Conservation (phyloP, 2,888 invertebrate species). For the Philhelius pedissequus region DNA sequence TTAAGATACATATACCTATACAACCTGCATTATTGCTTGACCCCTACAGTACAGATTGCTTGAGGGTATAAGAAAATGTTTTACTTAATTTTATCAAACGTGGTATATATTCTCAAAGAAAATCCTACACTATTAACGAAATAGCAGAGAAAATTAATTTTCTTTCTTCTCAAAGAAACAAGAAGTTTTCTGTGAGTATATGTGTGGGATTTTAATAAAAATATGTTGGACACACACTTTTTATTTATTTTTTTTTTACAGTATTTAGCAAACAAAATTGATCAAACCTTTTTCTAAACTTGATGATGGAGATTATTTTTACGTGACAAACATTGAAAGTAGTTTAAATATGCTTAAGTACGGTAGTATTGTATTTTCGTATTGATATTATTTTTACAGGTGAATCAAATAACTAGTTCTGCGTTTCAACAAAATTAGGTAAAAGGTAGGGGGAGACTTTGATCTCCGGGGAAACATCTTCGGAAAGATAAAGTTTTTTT, state of each 20-base stretch:
- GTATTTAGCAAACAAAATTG: neutral
- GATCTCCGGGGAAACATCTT: too few relatives aligned
- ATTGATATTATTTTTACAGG: too few relatives aligned
- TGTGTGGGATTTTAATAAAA: neutral
- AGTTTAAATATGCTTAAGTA: too few relatives aligned
- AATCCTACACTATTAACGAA: slow-evolving; percentile 7
- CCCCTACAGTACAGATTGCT: slow-evolving; percentile 21
- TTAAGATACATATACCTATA: neutral
- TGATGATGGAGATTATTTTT: neutral
- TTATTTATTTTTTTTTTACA: neutral
- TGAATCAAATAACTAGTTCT: too few relatives aligned
- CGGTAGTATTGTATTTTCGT: too few relatives aligned
- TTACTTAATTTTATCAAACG: slow-evolving; percentile 24
- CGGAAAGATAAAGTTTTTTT: too few relatives aligned
- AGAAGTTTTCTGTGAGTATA: neutral
- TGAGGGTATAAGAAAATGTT: slow-evolving; percentile 17
- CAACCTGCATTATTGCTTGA: slow-evolving; percentile 26
- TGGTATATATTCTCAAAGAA: neutral
- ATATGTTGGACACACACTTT: neutral
- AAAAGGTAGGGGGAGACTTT: too few relatives aligned
- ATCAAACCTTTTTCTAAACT: neutral
- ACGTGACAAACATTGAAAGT: neutral
- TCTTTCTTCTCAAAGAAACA: slow-evolving; percentile 15
- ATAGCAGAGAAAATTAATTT: slow-evolving; percentile 50
- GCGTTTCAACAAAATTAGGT: too few relatives aligned